Evolutionary conservation across 2,113 vertebrate genomes (phyloP), one percentile per base, ranked within the genome.

Genomic region (Halichoeres trimaculatus): DNA sequence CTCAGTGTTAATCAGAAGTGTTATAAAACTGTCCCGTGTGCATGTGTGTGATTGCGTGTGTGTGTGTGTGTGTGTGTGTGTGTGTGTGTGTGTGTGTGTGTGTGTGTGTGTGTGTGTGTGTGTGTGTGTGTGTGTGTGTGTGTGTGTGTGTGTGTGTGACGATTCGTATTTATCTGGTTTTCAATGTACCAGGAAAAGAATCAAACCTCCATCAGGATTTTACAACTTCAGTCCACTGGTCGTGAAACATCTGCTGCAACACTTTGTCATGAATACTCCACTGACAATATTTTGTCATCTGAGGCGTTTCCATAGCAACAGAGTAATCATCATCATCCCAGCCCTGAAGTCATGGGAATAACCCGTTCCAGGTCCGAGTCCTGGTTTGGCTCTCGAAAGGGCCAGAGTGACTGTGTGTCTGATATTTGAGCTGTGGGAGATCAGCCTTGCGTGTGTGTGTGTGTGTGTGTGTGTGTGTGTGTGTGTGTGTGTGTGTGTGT

Each of bases 261-360:
- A 84, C 87, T 91, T 87, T 79, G 81, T 88, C 83, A 78, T 68
- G 59, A 85, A 85, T 84, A 83, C 73, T 83, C 84, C 80, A 73
- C 83, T 84, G 78, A 88, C 87, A 90, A 87, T 91, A 91, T 91
- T 91, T 89, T 82, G 86, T 89, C 76, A 90, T 87, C 71, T 75
- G 66, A 76, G 70, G 35, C 47, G 54, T 89, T 84, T 53, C 87
- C 47, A 88, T 89, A 64, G 89, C 76, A 89, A 91, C 90, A 88
- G 62, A 60, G 76, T 76, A 83, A 84, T 90, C 82, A 85, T 83
- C 83, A 74, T 88, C 84, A 45, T 45, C 43, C 78, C 84, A 85
- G 87, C 58, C 51, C 74, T 85, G 84, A 76, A 83, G 85, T 91
- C 87, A 91, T 90, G 80, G 90, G 84, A 88, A 90, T 74, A 75